These are phyloP conservation scores for Micrasema longulum DNA, from an alignment of 1,140 invertebrate species.

Conservation along the genomic window DNA sequence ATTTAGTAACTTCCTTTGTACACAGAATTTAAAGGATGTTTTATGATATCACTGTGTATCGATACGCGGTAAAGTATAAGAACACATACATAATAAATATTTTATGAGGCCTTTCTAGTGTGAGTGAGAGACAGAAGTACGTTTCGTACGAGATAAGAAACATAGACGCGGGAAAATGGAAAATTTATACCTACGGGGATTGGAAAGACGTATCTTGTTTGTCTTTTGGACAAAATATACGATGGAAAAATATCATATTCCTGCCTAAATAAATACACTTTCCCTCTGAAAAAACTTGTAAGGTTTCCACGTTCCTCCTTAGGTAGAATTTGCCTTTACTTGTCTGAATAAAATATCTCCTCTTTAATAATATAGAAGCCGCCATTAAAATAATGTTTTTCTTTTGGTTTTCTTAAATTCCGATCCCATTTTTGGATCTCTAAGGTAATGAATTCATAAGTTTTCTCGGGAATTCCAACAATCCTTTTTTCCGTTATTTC, in stretches of 20 bases:
- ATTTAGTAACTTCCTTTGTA: too few species aligned
- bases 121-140: conserved; percentile 53
- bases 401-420: conserved; percentile 34
- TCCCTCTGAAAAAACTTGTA: conserved; percentile 29
- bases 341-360: conserved; percentile 36
- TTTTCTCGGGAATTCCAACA: not conserved
- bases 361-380: conserved; percentile 27
- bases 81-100: too few species aligned
- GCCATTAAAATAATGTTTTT: conserved; percentile 36
- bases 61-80: too few species aligned
- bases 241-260: conserved; percentile 55
- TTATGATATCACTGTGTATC: too few species aligned
- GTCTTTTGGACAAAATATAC: conserved; percentile 56
- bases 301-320: conserved; percentile 33
- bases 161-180: conserved; percentile 55
- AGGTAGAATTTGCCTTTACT: conserved; percentile 4
- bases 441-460: not conserved
- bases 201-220: conserved; percentile 55
- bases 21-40: too few species aligned
- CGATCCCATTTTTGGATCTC: conserved; percentile 20
- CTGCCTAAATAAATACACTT: conserved; percentile 54
- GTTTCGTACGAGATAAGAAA: conserved; percentile 52
- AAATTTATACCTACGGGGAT: conserved; percentile 56
- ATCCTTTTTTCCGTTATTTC: too few species aligned
- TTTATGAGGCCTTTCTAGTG: too few species aligned